A percentile compares a stretch with the other conserved stretches of the same genome.
Evolutionary conservation across 1,140 invertebrate genomes (phyloP).

Genomic region (Camponotus pennsylvanicus): DNA sequence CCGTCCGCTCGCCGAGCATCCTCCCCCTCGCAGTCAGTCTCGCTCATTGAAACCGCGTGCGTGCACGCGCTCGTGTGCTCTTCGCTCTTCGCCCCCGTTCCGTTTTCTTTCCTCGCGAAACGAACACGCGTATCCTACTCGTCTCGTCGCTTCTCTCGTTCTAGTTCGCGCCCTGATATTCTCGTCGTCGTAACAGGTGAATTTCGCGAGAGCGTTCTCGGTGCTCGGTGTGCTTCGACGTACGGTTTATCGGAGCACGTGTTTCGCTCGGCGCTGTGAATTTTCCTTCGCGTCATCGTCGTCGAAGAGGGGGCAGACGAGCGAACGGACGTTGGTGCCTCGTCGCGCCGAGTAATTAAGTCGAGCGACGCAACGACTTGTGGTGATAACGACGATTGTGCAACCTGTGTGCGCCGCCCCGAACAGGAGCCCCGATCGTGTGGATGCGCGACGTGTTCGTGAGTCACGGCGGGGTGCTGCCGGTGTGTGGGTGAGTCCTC

Average conservation of each 20-base stretch:
- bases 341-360: conserved; percentile 54
- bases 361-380: conserved; percentile 27
- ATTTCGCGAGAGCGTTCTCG: conserved; percentile 23
- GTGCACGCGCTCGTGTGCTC: conserved; percentile 23
- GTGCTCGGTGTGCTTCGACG: no score
- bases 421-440: neutral
- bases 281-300: neutral
- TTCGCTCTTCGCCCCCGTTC: conserved; percentile 14
- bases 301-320: neutral
- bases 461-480: conserved; percentile 40
- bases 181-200: conserved; percentile 79
- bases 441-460: conserved; percentile 51
- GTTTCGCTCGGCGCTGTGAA: conserved; percentile 40
- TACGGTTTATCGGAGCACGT: conserved; percentile 65
- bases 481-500: conserved; percentile 53
- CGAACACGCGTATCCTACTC: neutral
- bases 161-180: neutral
- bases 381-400: conserved; percentile 70
- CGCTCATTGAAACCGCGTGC: conserved; percentile 76
- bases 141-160: neutral
- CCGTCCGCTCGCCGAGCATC: conserved; percentile 75
- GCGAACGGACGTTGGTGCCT: conserved; percentile 37
- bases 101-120: neutral
- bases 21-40: conserved; percentile 74
- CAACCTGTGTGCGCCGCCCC: conserved; percentile 52